Base-by-base conservation (phyloP, 2,113 vertebrate genomes). In the Corapipo altera region DNA sequence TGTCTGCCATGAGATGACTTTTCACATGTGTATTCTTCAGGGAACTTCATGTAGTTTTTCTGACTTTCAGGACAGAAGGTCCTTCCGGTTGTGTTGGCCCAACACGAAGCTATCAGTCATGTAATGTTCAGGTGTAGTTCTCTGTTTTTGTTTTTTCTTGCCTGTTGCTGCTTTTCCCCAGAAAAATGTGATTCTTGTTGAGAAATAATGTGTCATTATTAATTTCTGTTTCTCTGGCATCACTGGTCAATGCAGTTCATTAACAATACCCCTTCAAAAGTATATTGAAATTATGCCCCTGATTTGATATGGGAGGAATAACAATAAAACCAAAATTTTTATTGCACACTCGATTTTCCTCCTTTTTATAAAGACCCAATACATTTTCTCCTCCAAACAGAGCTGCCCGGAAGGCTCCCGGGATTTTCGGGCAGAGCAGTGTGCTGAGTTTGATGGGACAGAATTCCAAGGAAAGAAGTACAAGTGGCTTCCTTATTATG, bases 371-470 rank as follows among this genome's bases (percentile, higher is more conserved):
- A 52, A 8, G 22, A 8, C 16, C 7, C 5, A 20, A 23, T 43
- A 11, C 5, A 20, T 67, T 62, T 71, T 90, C 35, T 91, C 30
- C 58, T 81, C 30, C n/a, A 23, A 30, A 30, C 94, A 99, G 99
- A 98, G 98, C 94, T 99, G 99, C 91, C 98, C 99, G 0, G 98
- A 98, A 8, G 98, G 98, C 8, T 97, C 98, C 64, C 93, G 44
- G 27, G 99, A 99, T 93, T 99, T 99, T 97, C 97, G 99, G 26
- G 99, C 99, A 9, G 98, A 99, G 91, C 99, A 99, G 93, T 99
- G 99, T 87, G 93, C 99, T 8, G 97, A 98, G 89, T 99, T 99
- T 2, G 99, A 99, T 14, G 98, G 98, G 33, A 97, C 64, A 5
- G 98, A 99, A 88, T 99, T 99, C 95, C 98, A 99, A 95, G 99